Base-by-base conservation (phyloP, 2,113 vertebrate species). In the Macquaria ambigua region DNA sequence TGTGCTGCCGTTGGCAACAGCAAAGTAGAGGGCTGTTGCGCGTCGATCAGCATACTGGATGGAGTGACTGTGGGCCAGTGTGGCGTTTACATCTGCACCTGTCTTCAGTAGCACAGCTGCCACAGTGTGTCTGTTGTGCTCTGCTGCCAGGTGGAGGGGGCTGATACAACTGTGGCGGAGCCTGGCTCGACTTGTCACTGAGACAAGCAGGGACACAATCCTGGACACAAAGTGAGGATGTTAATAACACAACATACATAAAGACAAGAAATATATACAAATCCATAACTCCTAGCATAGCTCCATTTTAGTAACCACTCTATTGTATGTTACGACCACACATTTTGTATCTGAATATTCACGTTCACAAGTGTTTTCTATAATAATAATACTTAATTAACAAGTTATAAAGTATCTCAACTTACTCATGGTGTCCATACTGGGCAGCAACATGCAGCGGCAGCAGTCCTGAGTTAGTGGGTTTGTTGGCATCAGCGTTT, bases 401-500 rank as follows among this genome's bases (percentile, higher is more conserved):
- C 8, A 58, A 77, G 12, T 15, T 18, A 1, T 9, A 34, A 3
- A 14, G 23, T 31, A 73, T 25, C 23, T 2, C 0, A 78, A 93
- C 98, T 96, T 96, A 99, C 98, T 97, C 93, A 77, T 95, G 95
- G 90, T 97, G 96, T 63, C 98, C 98, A 74, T 95, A 95, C 87
- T 97, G 97, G 67, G 98, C 95, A 84, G 98, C 98, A 6, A 97
- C 64, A 70, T 99, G 98, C 56, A 99, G 96, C 0, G 98, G 97
- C 63, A 99, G 93, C 64, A 97, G 78, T 28, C 97, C 97, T 2
- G 97, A 94, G 78, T 96, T 96, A 56, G 96, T 96, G 76, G 96
- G 82, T 94, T 95, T 99, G 93, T 99, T 99, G 84, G 97, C 97
- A 23, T 99, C 98, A 12, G 97, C 97, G 5, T 97, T 97, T 83